These are phyloP conservation scores for Pipistrellus pygmaeus DNA, from an alignment of 2,797 vertebrate genomes.

Conservation along the genomic window DNA sequence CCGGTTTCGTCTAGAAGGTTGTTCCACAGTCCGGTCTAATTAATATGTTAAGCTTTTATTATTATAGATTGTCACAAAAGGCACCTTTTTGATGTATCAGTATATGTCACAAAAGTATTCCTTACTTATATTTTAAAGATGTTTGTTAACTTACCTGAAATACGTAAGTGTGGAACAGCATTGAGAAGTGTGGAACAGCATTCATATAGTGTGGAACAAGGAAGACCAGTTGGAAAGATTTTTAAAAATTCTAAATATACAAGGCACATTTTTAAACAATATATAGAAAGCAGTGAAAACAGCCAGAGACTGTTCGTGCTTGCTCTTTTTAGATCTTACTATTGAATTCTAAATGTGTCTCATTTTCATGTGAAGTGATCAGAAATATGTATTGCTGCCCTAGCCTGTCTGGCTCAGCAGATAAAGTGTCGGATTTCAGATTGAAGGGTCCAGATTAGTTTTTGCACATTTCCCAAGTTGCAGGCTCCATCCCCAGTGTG, in stretches of 20 bases:
- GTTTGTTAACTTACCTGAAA: conserved; percentile 20
- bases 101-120: not conserved
- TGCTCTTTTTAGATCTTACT: conserved; percentile 49
- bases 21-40: too few relatives aligned
- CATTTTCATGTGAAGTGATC: conserved; percentile 46
- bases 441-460: too few relatives aligned
- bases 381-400: conserved; percentile 45
- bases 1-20: too few relatives aligned
- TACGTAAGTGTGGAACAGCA: not conserved
- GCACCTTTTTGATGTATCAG: not conserved
- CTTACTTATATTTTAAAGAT: conserved; percentile 36
- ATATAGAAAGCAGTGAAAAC: conserved; percentile 37
- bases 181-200: not conserved
- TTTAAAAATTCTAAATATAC: conserved; percentile 23
- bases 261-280: conserved; percentile 49
- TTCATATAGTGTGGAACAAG: conserved; percentile 34
- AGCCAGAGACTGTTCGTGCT: conserved; percentile 14
- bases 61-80: not conserved
- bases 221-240: not conserved
- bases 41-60: too few relatives aligned
- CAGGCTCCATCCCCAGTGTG: too few relatives aligned
- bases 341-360: conserved; percentile 46
- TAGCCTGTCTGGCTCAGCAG: too few relatives aligned
- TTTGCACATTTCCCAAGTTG: too few relatives aligned
- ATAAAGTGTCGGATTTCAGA: too few relatives aligned